phyloP scores from a whole-genome alignment of 2,888 invertebrate species.

The Pyrrhopygopsis socrates region DNA sequence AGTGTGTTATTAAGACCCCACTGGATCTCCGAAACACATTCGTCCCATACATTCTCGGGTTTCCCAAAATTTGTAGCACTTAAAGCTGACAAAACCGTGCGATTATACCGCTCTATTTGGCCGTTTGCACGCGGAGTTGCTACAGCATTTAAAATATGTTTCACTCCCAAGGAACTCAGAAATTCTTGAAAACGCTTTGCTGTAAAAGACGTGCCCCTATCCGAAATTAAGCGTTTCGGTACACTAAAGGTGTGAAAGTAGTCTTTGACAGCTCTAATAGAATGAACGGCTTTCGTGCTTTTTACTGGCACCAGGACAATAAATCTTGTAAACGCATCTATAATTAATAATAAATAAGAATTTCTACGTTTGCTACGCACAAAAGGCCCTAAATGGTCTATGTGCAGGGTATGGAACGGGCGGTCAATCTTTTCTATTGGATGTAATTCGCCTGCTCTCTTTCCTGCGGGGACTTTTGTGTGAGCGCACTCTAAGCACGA shows the following conservation, averaged over 20 bases:
- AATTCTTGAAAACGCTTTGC: slow-evolving; percentile 5
- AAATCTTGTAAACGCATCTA: slow-evolving; percentile 64
- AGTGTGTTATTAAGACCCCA: slow-evolving; percentile 26
- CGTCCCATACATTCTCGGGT: slow-evolving; percentile 30
- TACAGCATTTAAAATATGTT: slow-evolving; percentile 29
- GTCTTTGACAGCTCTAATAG: slow-evolving; percentile 20
- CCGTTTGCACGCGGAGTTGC: slow-evolving; percentile 36
- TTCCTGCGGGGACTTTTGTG: slow-evolving; percentile 79
- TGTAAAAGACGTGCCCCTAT: neutral
- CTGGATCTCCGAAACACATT: slow-evolving; percentile 23
- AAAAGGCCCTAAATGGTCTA: slow-evolving; percentile 47
- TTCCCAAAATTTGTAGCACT: slow-evolving; percentile 1
- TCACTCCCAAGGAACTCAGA: slow-evolving; percentile 17
- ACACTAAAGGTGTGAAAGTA: slow-evolving; percentile 11
- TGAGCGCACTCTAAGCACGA: slow-evolving; percentile 62
- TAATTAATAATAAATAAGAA: slow-evolving; percentile 44
- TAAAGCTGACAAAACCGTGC: slow-evolving; percentile 3
- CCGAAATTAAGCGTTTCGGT: neutral
- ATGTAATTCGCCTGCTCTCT: slow-evolving; percentile 76
- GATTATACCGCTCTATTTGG: slow-evolving; percentile 28
- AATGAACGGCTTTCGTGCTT: slow-evolving; percentile 44
- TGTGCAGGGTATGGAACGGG: slow-evolving; percentile 23
- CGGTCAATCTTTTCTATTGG: slow-evolving; percentile 18
- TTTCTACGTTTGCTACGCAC: slow-evolving; percentile 35
- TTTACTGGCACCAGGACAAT: slow-evolving; percentile 44